Evolutionary conservation across 2,888 invertebrate genomes (phyloP).

Genomic region (Smittia sp.): DNA sequence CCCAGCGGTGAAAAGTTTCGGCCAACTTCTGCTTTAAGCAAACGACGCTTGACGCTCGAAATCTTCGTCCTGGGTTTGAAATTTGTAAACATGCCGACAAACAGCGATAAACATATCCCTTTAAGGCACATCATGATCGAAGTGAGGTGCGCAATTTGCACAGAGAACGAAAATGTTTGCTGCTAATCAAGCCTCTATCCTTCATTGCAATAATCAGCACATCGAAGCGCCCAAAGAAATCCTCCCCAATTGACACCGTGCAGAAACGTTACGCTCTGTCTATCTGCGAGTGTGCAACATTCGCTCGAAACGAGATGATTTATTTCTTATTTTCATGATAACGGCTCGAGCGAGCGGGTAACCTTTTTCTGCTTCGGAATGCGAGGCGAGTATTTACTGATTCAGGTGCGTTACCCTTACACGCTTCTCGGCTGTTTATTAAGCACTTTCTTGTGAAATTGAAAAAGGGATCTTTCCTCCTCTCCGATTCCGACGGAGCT

Average conservation of each 20-base stretch:
- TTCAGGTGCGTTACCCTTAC: conserved; percentile 29
- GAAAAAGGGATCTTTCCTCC: conserved; percentile 21
- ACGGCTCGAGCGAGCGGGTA: neutral
- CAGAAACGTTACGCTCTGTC: neutral
- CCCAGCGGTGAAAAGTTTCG: neutral
- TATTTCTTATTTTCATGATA: neutral
- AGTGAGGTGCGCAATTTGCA: neutral
- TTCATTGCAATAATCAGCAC: conserved; percentile 4
- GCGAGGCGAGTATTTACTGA: conserved; percentile 18
- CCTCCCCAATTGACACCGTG: neutral
- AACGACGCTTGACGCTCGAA: neutral
- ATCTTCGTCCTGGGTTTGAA: neutral
- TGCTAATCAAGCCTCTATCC: neutral
- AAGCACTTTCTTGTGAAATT: conserved; percentile 25
- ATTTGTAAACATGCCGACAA: neutral
- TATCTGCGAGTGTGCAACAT: neutral
- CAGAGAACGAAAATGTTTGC: neutral
- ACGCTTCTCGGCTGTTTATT: conserved; percentile 23
- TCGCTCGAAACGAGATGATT: neutral
- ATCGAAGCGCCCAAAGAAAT: neutral
- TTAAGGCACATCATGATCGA: neutral
- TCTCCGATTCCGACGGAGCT: no score
- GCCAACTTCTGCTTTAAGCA: neutral
- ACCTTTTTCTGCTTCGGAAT: conserved; percentile 13
- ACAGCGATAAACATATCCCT: neutral